These are phyloP conservation scores for Crocodylus rhombifer DNA, from an alignment of 2,797 vertebrate species.

Conservation along the genomic window DNA sequence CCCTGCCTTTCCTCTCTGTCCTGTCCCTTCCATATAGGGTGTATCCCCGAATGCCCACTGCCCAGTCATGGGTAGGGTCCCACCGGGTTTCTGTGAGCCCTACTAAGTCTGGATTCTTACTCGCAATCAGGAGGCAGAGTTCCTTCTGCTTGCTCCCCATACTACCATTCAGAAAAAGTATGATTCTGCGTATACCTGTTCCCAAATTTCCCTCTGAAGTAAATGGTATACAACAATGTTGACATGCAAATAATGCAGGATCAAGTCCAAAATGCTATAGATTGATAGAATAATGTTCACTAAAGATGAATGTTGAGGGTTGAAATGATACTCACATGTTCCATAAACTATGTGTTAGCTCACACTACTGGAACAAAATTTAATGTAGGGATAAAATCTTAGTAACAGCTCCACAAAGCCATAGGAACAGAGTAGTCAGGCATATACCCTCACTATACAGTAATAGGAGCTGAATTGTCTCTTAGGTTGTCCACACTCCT, in stretches of 20 bases:
- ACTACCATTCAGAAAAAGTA: not conserved
- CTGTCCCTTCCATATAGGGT: too few relatives aligned
- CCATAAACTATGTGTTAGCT: not conserved
- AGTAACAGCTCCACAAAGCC: constrained; percentile 21
- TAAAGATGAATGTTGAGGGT: not conserved
- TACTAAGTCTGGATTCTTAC: too few relatives aligned
- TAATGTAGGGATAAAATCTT: constrained; percentile 8
- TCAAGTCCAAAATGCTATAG: not conserved
- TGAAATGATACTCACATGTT: not conserved
- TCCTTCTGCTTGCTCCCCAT: too few relatives aligned
- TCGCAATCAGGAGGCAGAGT: too few relatives aligned
- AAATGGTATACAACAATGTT: not conserved
- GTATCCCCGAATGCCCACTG: too few relatives aligned
- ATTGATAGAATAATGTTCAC: not conserved
- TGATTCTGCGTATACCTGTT: not conserved
- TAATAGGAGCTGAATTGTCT: constrained; percentile 55
- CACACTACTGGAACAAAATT: not conserved
- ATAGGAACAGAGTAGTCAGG: constrained; percentile 15
- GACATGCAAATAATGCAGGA: not conserved
- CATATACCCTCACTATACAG: constrained; percentile 23
- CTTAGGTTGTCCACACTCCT: not conserved
- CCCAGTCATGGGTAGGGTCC: too few relatives aligned
- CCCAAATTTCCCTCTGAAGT: not conserved
- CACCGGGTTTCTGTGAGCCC: too few relatives aligned
- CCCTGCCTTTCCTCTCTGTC: too few relatives aligned